Percentiles rank a stretch among this genome's conserved stretches.
Conservation (phyloP, 2,113 vertebrate genomes). For the Aldabrachelys gigantea region DNA sequence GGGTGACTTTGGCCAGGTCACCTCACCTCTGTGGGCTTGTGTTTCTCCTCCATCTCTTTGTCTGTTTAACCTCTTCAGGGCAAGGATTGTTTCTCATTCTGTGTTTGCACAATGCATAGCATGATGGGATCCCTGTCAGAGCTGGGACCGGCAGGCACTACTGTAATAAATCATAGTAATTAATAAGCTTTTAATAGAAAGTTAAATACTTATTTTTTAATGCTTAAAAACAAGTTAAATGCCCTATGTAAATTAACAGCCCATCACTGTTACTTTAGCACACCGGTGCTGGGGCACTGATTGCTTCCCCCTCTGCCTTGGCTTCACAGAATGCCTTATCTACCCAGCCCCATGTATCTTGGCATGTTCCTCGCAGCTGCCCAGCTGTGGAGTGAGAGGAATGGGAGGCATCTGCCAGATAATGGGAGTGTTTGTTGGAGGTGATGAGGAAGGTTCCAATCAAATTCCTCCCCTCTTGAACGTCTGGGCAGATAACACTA, state of each 20-base stretch:
- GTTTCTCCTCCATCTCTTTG: conserved; percentile 66
- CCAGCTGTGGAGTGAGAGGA: conserved; percentile 61
- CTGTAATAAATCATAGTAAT: conserved; percentile 42
- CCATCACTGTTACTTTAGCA: conserved; percentile 3
- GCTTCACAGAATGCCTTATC: neutral
- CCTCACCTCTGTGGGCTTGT: conserved; percentile 69
- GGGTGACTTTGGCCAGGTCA: conserved; percentile 62
- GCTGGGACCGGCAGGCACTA: conserved; percentile 28
- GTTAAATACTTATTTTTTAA: conserved; percentile 31
- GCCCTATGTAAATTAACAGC: neutral
- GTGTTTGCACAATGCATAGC: conserved; percentile 46
- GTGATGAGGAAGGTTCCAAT: conserved; percentile 43
- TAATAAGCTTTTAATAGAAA: conserved; percentile 37
- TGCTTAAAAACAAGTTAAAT: conserved; percentile 27
- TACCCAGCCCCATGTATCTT: conserved; percentile 13
- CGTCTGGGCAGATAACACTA: conserved; percentile 61
- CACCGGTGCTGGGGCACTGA: neutral
- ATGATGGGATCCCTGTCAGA: neutral
- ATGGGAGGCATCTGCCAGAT: conserved; percentile 32
- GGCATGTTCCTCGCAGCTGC: conserved; percentile 20
- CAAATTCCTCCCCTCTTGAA: conserved; percentile 53
- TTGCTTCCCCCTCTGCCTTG: neutral
- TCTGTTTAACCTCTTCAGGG: conserved; percentile 63
- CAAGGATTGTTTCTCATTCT: conserved; percentile 65
- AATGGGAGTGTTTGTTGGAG: conserved; percentile 44